Evolutionary conservation across 2,113 vertebrate genomes (phyloP), one percentile per base, ranked within the genome.

Genomic region (Speoplatyrhinus poulsoni): DNA sequence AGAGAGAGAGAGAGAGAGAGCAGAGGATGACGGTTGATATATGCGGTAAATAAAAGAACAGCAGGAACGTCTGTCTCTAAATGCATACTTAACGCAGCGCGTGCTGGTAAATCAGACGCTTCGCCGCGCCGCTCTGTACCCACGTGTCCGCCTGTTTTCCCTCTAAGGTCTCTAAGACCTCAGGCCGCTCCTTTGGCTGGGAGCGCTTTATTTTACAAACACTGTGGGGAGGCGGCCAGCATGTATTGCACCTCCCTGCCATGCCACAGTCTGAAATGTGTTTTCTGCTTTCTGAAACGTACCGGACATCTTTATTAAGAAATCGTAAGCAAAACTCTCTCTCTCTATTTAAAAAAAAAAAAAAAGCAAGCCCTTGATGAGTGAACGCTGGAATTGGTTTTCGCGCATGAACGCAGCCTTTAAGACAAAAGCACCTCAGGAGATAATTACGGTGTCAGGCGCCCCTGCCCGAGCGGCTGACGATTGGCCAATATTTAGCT

Each of bases 401-500:
- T 93, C 91, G 92, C 83, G 91, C 90, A 86, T 88, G 86, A 92
- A 86, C 69, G 89, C 89, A 83, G 89, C 83, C 90, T 92, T 91
- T 91, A 93, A 93, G 91, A 93, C 91, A 93, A 92, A 89, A 93
- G 90, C 89, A 91, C 89, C 91, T 89, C 89, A 79, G 91, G 90
- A 92, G 90, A 93, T 93, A 93, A 93, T 93, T 92, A 92, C 90
- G 89, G 90, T 92, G 91, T 92, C 93, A 93, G 87, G 91, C 86
- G 83, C 84, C 89, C 75, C 85, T 75, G 81, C 84, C 62, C 87
- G 83, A 87, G 88, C 84, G 80, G 68, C 79, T 91, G 89, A 90
- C 80, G 79, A 92, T 88, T 91, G 91, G 88, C 91, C 91, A 92
- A 92, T 91, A 91, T 92, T 91, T 92, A 91, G 89, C 88, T 91